These are phyloP conservation scores for Ips nitidus DNA, from an alignment of 1,140 invertebrate genomes.

Conservation along the genomic window DNA sequence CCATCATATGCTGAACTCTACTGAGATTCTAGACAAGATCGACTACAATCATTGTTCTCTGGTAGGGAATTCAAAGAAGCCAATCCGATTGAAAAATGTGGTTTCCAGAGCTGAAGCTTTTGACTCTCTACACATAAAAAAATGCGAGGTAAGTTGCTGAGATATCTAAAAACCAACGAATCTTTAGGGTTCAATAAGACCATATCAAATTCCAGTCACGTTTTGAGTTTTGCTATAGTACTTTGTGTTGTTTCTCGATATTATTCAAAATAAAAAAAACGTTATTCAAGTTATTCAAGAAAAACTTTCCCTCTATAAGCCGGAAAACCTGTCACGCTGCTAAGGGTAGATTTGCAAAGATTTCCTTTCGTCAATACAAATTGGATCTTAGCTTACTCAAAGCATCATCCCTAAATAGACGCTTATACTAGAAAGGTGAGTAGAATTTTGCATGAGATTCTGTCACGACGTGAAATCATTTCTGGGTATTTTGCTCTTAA, in stretches of 20 bases:
- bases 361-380: conserved; percentile 12
- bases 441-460: neutral
- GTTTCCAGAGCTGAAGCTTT: conserved; percentile 62
- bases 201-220: too few species aligned
- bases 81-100: conserved; percentile 62
- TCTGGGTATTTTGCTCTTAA: too few species aligned
- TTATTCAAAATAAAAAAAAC: too few species aligned
- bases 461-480: too few species aligned
- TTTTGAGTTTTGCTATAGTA: too few species aligned
- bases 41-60: conserved; percentile 26
- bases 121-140: conserved; percentile 60
- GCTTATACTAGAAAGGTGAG: neutral
- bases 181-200: too few species aligned
- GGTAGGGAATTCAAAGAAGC: conserved; percentile 53
- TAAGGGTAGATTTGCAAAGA: conserved; percentile 1
- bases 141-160: conserved; percentile 42
- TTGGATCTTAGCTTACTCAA: conserved; percentile 9
- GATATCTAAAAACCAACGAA: neutral
- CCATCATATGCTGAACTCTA: conserved; percentile 36
- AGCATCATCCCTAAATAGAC: conserved; percentile 10
- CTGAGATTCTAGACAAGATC: conserved; percentile 14
- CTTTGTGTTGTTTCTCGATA: too few species aligned
- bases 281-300: neutral
- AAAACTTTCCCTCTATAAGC: neutral
- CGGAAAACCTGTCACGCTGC: neutral